phyloP scores from a whole-genome alignment of 2,113 vertebrate species.

The Cathartes aura region DNA sequence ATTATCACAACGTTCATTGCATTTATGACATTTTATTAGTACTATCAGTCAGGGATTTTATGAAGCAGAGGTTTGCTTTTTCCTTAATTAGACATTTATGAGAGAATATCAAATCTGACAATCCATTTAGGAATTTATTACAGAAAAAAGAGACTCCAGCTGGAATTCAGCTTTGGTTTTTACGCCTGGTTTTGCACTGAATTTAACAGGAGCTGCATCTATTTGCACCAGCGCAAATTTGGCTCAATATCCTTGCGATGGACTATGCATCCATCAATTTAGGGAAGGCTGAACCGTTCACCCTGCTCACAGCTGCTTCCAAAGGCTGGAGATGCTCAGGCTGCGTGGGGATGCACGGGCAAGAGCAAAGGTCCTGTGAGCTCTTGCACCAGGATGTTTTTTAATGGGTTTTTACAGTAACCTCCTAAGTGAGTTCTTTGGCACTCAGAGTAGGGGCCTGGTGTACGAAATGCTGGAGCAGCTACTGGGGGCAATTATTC shows the following conservation, averaged over 20 bases:
- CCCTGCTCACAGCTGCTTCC: background rate
- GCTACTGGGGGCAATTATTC: background rate
- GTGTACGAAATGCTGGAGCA: background rate
- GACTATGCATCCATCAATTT: background rate
- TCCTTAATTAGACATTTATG: conserved; percentile 13
- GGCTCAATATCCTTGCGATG: background rate
- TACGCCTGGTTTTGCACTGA: background rate
- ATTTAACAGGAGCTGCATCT: background rate
- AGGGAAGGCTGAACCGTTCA: background rate
- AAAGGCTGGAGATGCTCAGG: background rate
- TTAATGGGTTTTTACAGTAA: background rate
- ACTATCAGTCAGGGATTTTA: conserved; percentile 14
- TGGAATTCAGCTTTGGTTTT: conserved; percentile 1
- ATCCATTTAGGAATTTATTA: conserved; percentile 39
- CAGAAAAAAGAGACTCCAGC: conserved; percentile 25
- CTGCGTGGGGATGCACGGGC: background rate
- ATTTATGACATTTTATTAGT: conserved; percentile 29
- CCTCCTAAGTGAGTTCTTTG: background rate
- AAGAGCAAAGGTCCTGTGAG: background rate
- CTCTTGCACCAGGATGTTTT: background rate
- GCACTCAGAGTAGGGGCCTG: background rate
- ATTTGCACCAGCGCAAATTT: background rate
- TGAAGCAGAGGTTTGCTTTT: conserved; percentile 12
- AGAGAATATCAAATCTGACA: conserved; percentile 35
- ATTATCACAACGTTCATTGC: background rate